phyloP scores from a whole-genome alignment of 2,888 invertebrate species.

The Hanleya hanleyi region DNA sequence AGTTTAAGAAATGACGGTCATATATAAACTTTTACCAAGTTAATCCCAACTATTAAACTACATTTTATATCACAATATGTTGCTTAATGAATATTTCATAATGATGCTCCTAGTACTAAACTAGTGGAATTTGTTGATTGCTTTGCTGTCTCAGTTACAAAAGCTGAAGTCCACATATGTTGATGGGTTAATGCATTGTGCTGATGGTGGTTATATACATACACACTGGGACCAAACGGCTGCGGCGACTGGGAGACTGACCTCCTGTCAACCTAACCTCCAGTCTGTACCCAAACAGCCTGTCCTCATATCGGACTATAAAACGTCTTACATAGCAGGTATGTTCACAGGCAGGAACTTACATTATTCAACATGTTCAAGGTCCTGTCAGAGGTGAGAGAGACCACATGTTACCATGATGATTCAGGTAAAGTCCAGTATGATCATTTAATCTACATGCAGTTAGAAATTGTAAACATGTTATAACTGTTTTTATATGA shows the following conservation, averaged over 20 bases:
- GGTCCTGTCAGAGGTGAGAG: too few relatives aligned
- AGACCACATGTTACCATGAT: neutral
- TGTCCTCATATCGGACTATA: slow-evolving; percentile 48
- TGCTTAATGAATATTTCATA: too few relatives aligned
- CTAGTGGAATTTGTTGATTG: too few relatives aligned
- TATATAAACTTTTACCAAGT: too few relatives aligned
- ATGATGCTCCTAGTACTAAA: too few relatives aligned
- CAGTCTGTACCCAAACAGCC: slow-evolving; percentile 68
- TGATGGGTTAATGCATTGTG: slow-evolving; percentile 63
- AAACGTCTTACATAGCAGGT: slow-evolving; percentile 53
- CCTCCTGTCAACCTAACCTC: slow-evolving; percentile 67
- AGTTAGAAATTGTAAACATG: neutral
- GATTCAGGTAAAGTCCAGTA: neutral
- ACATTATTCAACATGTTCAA: neutral
- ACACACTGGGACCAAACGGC: slow-evolving; percentile 70
- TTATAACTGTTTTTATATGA: too few relatives aligned
- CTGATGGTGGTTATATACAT: slow-evolving; percentile 44
- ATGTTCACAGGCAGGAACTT: neutral
- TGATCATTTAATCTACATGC: too few relatives aligned
- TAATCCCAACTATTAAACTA: too few relatives aligned
- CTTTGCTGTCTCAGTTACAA: slow-evolving; percentile 62
- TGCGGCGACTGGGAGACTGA: slow-evolving; percentile 67
- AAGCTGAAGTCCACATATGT: slow-evolving; percentile 70
- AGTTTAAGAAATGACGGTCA: too few relatives aligned
- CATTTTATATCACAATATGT: too few relatives aligned